Conservation (phyloP, 2,797 vertebrate species). For the Girardinus metallicus region DNA sequence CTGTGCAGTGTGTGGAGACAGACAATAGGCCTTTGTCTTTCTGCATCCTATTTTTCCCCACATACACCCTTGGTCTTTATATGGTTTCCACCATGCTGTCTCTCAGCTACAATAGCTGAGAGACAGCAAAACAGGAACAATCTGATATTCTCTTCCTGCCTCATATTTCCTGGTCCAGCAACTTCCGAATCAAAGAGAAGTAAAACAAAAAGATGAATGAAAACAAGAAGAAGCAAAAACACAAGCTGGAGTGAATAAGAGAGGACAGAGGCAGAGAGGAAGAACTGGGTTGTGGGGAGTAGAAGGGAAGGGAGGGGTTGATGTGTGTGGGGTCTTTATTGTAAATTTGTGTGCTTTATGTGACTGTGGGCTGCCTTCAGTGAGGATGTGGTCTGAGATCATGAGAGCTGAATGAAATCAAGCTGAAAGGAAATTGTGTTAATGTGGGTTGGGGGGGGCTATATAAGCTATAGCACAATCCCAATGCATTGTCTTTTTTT, state of each 20-base stretch:
- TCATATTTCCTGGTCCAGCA: conserved; percentile 66
- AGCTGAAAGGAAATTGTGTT: neutral
- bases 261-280: neutral
- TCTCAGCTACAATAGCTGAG: conserved; percentile 72
- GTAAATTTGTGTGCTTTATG: neutral
- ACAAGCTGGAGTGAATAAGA: neutral
- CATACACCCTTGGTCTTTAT: conserved; percentile 52
- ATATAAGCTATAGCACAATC: neutral
- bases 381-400: conserved; percentile 27
- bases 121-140: conserved; percentile 94
- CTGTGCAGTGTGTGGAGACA: conserved; percentile 54
- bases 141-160: conserved; percentile 86
- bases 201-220: conserved; percentile 30
- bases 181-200: conserved; percentile 10
- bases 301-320: too few species aligned
- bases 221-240: conserved; percentile 23
- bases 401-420: conserved; percentile 19
- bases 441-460: neutral
- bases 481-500: neutral
- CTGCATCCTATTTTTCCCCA: conserved; percentile 73
- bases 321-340: neutral
- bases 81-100: conserved; percentile 62
- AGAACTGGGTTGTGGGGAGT: neutral
- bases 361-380: conserved; percentile 1
- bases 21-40: conserved; percentile 76